Percentiles rank a stretch among this genome's conserved stretches.
Conservation (phyloP, 2,888 invertebrate genomes). For the Callyntrura sp. region DNA sequence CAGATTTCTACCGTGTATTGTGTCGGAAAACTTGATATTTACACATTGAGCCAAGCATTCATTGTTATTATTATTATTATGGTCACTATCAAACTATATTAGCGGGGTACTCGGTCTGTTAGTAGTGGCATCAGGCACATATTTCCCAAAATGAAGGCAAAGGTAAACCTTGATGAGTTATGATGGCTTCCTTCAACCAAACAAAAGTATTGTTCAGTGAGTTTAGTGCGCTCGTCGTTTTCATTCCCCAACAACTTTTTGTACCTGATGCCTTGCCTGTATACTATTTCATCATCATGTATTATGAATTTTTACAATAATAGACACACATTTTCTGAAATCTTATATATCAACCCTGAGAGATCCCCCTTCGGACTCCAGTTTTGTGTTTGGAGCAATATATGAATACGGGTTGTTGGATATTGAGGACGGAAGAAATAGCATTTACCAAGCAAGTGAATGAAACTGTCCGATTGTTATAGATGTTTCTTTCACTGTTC, state of each 20-base stretch:
- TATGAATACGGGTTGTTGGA: background rate
- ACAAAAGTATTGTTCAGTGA: conserved; percentile 36
- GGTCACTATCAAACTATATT: conserved; percentile 1
- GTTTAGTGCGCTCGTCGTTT: too few relatives aligned
- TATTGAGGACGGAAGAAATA: background rate
- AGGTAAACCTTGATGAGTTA: conserved; percentile 43
- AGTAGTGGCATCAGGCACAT: conserved; percentile 46
- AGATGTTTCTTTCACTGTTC: conserved; percentile 19
- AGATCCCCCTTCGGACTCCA: conserved; percentile 45
- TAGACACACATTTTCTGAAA: conserved; percentile 2
- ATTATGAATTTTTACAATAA: background rate
- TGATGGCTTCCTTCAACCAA: conserved; percentile 43
- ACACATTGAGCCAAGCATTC: conserved; percentile 24
- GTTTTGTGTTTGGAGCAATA: conserved; percentile 17
- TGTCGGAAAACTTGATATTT: conserved; percentile 24
- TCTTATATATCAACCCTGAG: conserved; percentile 65
- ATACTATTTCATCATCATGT: conserved; percentile 48
- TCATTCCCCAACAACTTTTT: conserved; percentile 26
- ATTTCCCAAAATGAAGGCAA: background rate
- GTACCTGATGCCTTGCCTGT: background rate
- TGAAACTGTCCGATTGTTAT: background rate
- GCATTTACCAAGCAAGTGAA: conserved; percentile 16
- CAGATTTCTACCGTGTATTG: background rate
- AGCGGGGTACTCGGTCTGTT: too few relatives aligned
- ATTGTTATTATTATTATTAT: conserved; percentile 32